phyloP scores from a whole-genome alignment of 35 echinoderm and acorn worm genomes.

The Acanthaster planci region DNA sequence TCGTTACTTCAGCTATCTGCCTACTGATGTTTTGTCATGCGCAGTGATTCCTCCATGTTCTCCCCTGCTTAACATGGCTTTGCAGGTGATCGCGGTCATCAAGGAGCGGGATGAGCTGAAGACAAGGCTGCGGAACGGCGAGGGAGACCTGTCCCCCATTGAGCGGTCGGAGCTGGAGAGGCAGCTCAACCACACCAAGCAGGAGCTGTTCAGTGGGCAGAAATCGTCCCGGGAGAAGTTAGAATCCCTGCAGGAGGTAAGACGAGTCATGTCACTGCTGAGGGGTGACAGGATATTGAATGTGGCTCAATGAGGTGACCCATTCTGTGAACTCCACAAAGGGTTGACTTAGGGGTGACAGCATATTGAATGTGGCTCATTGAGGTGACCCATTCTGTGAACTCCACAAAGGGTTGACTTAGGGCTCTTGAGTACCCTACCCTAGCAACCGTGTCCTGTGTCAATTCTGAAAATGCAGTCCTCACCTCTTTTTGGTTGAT shows the following conservation, averaged over 20 bases:
- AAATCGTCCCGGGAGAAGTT: constrained; percentile 53
- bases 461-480: too few species aligned
- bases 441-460: too few species aligned
- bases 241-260: constrained; percentile 70
- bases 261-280: too few species aligned
- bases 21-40: not conserved
- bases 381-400: too few species aligned
- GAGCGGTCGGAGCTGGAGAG: constrained; percentile 63
- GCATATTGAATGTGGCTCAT: too few species aligned
- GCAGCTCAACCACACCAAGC: constrained; percentile 48
- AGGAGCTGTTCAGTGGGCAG: constrained; percentile 70
- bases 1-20: not conserved
- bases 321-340: too few species aligned
- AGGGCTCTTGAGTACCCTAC: too few species aligned
- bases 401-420: too few species aligned
- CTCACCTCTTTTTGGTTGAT: too few species aligned
- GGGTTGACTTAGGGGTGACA: too few species aligned
- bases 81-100: constrained; percentile 54
- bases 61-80: not conserved
- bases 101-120: constrained; percentile 68
- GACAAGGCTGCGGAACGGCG: constrained; percentile 19
- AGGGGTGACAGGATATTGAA: too few species aligned
- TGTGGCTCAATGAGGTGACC: too few species aligned
- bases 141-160: constrained; percentile 29
- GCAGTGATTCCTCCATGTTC: not conserved